Evolutionary conservation across 1,140 invertebrate species (phyloP).

Genomic region (Paralvinella palmiformis): DNA sequence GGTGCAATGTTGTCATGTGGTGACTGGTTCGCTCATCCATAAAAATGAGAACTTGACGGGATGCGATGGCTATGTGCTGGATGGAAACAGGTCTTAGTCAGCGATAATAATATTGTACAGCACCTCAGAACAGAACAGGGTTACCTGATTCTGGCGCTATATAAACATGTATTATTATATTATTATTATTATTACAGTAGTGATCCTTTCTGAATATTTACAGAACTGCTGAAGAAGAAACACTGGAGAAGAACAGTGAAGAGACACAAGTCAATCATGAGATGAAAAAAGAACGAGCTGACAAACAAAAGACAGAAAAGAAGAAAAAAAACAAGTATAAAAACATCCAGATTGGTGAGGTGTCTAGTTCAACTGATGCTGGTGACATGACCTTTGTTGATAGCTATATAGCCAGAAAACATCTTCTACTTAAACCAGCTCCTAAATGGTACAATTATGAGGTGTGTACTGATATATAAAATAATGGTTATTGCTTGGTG

Average conservation of each 20-base stretch:
- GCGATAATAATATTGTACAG: no score
- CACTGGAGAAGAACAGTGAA: slow-evolving; percentile 13
- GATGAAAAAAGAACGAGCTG: neutral
- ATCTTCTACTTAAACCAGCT: slow-evolving; percentile 33
- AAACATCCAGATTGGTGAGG: slow-evolving; percentile 31
- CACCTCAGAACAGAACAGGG: no score
- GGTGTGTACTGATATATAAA: slow-evolving; percentile 14
- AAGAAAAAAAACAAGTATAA: slow-evolving; percentile 24
- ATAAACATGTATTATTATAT: neutral
- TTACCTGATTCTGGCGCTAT: no score
- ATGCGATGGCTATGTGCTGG: no score
- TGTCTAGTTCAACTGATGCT: slow-evolving; percentile 29
- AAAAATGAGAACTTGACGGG: no score
- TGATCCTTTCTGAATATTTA: neutral
- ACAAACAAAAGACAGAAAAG: slow-evolving; percentile 26
- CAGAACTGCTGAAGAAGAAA: slow-evolving; percentile 18
- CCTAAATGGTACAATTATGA: slow-evolving; percentile 30
- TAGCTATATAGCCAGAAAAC: slow-evolving; percentile 25
- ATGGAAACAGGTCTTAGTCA: no score
- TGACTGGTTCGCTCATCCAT: no score
- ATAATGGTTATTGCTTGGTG: neutral
- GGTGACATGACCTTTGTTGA: slow-evolving; percentile 20
- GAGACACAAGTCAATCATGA: neutral
- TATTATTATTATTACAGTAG: neutral
- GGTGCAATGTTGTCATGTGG: no score